These are phyloP conservation scores for Nebria ingens DNA, from an alignment of 1,140 invertebrate genomes.

Conservation along the genomic window DNA sequence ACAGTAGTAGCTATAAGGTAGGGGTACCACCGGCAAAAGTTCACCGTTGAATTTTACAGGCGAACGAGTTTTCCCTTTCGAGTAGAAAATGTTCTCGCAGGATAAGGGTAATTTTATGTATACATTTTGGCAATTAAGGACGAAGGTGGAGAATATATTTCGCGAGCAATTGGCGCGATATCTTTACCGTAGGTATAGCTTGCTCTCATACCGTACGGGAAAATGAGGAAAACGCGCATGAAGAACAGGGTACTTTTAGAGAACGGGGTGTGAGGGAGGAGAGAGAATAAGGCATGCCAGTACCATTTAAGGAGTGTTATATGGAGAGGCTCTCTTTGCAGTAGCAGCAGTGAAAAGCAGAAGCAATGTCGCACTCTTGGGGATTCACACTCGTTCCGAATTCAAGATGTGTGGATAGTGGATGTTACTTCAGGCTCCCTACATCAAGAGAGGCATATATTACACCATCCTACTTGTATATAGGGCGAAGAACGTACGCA, in stretches of 20 bases:
- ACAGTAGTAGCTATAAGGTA: too few species aligned
- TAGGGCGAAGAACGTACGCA: too few species aligned
- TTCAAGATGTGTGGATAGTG: not conserved
- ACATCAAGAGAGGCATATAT: not conserved
- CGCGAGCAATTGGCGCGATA: slow-evolving; percentile 3
- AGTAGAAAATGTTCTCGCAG: not conserved
- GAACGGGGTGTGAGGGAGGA: not conserved
- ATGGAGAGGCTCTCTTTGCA: not conserved
- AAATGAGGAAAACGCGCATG: too few species aligned
- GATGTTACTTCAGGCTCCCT: not conserved
- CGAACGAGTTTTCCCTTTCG: slow-evolving; percentile 4
- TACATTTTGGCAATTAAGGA: slow-evolving; percentile 7
- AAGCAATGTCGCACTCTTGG: not conserved
- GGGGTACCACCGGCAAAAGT: not conserved
- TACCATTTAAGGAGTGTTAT: not conserved
- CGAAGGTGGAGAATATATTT: slow-evolving; percentile 8
- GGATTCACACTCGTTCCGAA: not conserved
- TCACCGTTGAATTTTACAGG: not conserved
- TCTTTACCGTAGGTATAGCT: not conserved
- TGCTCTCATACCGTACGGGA: too few species aligned
- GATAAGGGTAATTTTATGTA: slow-evolving; percentile 9
- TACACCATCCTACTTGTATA: too few species aligned
- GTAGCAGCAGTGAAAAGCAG: not conserved
- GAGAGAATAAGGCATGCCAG: not conserved
- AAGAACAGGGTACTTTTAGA: too few species aligned